Percentiles rank a stretch among this genome's conserved stretches.
These are phyloP conservation scores for Chelonia mydas DNA, from an alignment of 2,797 vertebrate genomes.

Conservation along the genomic window DNA sequence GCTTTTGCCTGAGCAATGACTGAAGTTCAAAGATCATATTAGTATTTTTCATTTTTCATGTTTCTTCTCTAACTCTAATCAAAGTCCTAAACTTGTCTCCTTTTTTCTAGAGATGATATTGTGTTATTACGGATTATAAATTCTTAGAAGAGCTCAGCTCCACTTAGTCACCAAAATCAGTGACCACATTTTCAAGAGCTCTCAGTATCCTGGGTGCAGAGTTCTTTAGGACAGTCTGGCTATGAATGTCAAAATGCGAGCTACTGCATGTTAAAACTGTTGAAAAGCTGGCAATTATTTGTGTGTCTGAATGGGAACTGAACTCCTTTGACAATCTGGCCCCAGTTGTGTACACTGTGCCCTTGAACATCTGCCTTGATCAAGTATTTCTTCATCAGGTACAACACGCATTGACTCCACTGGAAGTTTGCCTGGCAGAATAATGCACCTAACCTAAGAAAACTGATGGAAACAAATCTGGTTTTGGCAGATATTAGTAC, in stretches of 20 bases:
- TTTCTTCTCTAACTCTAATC: background rate
- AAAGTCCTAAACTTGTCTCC: background rate
- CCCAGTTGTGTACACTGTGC: background rate
- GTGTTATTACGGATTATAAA: background rate
- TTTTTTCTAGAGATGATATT: background rate
- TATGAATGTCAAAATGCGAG: background rate
- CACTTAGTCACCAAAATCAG: background rate
- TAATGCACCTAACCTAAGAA: background rate
- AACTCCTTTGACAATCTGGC: background rate
- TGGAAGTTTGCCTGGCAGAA: background rate
- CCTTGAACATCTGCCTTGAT: background rate
- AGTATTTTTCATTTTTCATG: fast-evolving
- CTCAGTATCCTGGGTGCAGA: background rate
- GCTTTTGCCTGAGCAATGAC: background rate
- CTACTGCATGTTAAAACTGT: background rate
- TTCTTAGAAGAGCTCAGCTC: background rate
- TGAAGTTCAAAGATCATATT: background rate
- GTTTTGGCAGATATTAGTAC: background rate
- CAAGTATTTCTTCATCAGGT: background rate
- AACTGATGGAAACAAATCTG: background rate
- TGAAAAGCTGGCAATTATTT: background rate
- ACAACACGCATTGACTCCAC: background rate
- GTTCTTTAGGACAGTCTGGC: background rate
- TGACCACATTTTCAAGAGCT: background rate
- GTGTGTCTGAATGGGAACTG: background rate